A percentile compares a stretch with the other conserved stretches of the same genome.
Evolutionary conservation across 1,140 invertebrate species (phyloP).

Genomic region (Hermetia illucens): DNA sequence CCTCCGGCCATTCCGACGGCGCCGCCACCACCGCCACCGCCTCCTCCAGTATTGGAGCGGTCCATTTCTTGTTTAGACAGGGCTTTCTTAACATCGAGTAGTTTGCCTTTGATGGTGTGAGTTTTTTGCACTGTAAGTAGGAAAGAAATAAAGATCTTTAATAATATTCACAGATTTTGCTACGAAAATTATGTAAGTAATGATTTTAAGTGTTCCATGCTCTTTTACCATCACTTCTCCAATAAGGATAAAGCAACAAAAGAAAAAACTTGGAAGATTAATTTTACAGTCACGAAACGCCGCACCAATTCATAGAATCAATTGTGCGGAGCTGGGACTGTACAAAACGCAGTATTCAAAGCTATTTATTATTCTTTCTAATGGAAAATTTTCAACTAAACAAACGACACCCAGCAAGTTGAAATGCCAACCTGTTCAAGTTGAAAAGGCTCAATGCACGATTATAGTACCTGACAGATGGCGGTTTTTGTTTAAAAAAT

Average conservation of each 20-base stretch:
- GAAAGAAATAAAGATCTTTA: no score
- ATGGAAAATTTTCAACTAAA: background rate
- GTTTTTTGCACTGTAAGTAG: conserved; percentile 41
- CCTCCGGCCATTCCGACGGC: conserved; percentile 31
- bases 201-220: conserved; percentile 13
- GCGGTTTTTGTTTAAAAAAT: no score
- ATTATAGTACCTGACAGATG: no score
- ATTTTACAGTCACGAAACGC: conserved; percentile 12
- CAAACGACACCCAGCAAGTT: conserved; percentile 39
- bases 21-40: conserved; percentile 32
- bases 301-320: conserved; percentile 9
- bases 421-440: conserved; percentile 88
- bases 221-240: conserved; percentile 17
- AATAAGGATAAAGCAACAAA: conserved; percentile 6
- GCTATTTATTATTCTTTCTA: background rate
- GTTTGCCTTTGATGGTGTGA: conserved; percentile 53
- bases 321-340: conserved; percentile 7
- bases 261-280: conserved; percentile 9
- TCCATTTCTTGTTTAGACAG: conserved; percentile 49
- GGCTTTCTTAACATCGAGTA: conserved; percentile 62
- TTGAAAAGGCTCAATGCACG: conserved; percentile 86
- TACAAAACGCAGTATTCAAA: background rate
- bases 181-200: conserved; percentile 3
- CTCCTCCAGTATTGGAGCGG: conserved; percentile 15
- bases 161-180: conserved; percentile 1